Conservation (phyloP, 2,113 vertebrate genomes). For the Emydura subglobosa region DNA sequence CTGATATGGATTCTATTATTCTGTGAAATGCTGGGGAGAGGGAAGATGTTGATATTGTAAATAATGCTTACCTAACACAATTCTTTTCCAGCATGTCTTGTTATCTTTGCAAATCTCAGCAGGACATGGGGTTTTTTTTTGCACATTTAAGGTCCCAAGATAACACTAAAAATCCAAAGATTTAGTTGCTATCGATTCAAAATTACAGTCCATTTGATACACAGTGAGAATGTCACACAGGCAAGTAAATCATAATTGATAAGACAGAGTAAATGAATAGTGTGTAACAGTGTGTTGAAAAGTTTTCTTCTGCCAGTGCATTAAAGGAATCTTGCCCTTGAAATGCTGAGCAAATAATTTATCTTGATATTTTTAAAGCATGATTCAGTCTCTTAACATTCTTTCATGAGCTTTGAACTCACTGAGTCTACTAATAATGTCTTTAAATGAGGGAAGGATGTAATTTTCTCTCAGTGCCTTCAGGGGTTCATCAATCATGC, state of each 20-base stretch:
- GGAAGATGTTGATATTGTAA: background rate
- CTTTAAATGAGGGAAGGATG: slow-evolving; percentile 64
- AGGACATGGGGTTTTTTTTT: background rate
- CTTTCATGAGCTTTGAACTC: slow-evolving; percentile 72
- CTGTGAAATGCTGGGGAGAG: background rate
- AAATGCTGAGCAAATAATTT: slow-evolving; percentile 62
- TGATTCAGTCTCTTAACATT: slow-evolving; percentile 66
- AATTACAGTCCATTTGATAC: background rate
- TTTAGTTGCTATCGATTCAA: background rate
- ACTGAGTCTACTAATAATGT: slow-evolving; percentile 68
- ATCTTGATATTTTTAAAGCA: slow-evolving; percentile 27
- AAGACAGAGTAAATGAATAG: background rate
- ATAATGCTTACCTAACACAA: background rate
- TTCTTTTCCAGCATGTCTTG: background rate
- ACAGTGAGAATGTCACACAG: background rate
- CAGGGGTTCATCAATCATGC: slow-evolving; percentile 67
- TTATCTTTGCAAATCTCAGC: slow-evolving; percentile 8
- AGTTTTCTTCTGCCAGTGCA: background rate
- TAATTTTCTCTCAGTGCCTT: slow-evolving; percentile 69
- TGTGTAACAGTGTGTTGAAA: background rate
- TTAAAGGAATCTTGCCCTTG: slow-evolving; percentile 16
- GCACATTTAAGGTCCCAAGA: background rate
- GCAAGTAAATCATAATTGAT: background rate
- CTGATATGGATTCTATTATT: background rate
- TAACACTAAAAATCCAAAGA: background rate